Base-by-base conservation (phyloP, 2,888 invertebrate genomes). In the Drosophila lutescens region DNA sequence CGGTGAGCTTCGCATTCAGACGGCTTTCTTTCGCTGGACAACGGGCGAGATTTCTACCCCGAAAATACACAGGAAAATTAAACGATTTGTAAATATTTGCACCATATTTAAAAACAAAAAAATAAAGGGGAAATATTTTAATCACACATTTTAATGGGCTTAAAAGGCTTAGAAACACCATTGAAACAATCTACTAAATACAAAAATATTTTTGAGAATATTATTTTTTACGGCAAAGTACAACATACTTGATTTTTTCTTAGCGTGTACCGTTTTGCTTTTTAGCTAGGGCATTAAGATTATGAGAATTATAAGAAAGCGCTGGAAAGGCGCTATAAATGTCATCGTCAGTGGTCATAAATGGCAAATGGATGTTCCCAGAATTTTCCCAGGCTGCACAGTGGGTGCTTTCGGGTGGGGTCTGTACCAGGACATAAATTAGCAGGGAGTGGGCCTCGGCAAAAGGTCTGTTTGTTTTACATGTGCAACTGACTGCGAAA, bases 401-500 rank as follows among this genome's bases (percentile, higher is more conserved):
- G 23, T 17, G 10, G 9, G 34, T 36, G n/a, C 10, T 49, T 34
- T 15, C 23, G 36, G 41, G n/a, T 32, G 54, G 17, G 2, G 26
- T 32, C 62, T 17, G 44, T 20, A 49, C 17, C 7, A 17, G 54
- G 32, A 65, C 40, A 70, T 87, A 83, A 87, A 87, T 83, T 77
- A 84, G 65, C 67, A 17, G 59, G 34, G 53, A 34, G 53, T 61
- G 40, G 76, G 68, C 68, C 74, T 75, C 75, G 76, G 79, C 84
- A 84, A 78, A 84, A 78, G 66, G 68, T 71, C 72, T 53, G 72
- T 79, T 83, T 86, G 84, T 78, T 85, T 82, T 69, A 80, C 85
- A 88, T 88, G 85, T 86, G 86, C 89, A 86, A 76, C 89, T 89
- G 86, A 73, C 89, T 86, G 87, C 89, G 89, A 86, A 86, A 86